Base-by-base conservation (phyloP, 2,113 vertebrate species). In the Cyrtonyx montezumae region DNA sequence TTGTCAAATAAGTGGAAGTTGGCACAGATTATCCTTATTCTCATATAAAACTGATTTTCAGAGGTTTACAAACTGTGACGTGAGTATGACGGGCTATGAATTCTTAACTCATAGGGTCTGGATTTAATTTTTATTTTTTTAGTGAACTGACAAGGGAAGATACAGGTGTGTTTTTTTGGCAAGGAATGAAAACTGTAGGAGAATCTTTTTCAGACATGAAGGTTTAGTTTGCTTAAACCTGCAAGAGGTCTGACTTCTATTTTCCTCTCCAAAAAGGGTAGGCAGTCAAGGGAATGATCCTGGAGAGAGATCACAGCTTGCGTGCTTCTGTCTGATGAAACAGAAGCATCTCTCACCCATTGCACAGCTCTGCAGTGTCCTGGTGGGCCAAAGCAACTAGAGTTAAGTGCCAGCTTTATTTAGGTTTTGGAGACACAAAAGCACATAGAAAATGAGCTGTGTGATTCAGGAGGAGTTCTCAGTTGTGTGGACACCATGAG, bases 381-480 rank as follows among this genome's bases (percentile, higher is more conserved):
- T 40, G 32, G 40, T 13, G 51, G 37, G 51, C 20, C 23, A 22
- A 25, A 43, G 37, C 37, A 23, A 37, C 21, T 43, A 43, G 30
- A 11, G 28, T 53, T 28, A 9, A 14, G 51, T 53, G 34, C 16
- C 17, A 23, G 19, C 37, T 12, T 22, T 40, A 18, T 43, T 79
- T 13, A 53, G 62, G 28, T 42, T 61, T 17, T 30, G 42, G 73
- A 73, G 40, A 22, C 17, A 8, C 43, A 4, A 40, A 74, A 32
- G 1, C 2, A 1, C 8, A 19, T 62, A 45, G 32, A 56, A 73
- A 56, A 51, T 9, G 28, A 74, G 42, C 20, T 45, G 3, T 1
- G 0, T 6, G 10, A 20, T 46, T 30, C 37, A 62, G 42, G 36
- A 36, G 26, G n/a, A n/a, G n/a, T n/a, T n/a, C n/a, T n/a, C n/a